A percentile compares a stretch with the other conserved stretches of the same genome.
Evolutionary conservation across 2,113 vertebrate species (phyloP).

Genomic region (Labeo catla): DNA sequence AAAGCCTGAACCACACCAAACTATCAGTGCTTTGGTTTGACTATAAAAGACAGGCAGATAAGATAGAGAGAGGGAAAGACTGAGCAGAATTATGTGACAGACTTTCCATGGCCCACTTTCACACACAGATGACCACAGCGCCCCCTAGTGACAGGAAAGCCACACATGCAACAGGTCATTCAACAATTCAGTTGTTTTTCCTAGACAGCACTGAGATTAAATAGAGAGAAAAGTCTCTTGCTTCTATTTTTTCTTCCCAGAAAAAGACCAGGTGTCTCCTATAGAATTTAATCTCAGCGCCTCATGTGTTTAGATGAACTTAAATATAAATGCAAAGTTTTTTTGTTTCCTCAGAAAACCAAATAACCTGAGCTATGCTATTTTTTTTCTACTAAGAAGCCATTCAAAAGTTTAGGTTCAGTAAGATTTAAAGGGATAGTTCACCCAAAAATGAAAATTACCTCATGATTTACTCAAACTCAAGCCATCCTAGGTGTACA

Average conservation of each 20-base stretch:
- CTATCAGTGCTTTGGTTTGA: background rate
- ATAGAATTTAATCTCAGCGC: background rate
- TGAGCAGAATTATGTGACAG: background rate
- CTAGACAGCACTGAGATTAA: background rate
- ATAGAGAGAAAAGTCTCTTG: background rate
- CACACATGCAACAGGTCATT: background rate
- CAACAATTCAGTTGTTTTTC: background rate
- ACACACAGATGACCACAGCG: constrained; percentile 55
- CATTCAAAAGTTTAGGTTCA: background rate
- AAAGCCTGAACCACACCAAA: constrained; percentile 20
- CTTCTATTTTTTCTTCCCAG: background rate
- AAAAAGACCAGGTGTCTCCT: background rate
- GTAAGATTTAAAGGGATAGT: background rate
- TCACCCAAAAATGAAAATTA: too few species aligned
- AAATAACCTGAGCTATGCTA: background rate
- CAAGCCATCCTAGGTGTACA: too few species aligned
- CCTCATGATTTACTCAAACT: too few species aligned
- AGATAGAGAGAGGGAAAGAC: constrained; percentile 14
- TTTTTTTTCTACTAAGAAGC: background rate
- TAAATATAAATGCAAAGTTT: background rate
- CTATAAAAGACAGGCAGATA: constrained; percentile 7
- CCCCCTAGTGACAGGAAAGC: constrained; percentile 52
- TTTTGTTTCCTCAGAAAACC: background rate
- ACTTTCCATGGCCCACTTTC: background rate
- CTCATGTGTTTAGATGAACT: background rate